These are phyloP conservation scores for Aspidiotus rigidus DNA, from an alignment of 2,888 invertebrate species.

Conservation along the genomic window DNA sequence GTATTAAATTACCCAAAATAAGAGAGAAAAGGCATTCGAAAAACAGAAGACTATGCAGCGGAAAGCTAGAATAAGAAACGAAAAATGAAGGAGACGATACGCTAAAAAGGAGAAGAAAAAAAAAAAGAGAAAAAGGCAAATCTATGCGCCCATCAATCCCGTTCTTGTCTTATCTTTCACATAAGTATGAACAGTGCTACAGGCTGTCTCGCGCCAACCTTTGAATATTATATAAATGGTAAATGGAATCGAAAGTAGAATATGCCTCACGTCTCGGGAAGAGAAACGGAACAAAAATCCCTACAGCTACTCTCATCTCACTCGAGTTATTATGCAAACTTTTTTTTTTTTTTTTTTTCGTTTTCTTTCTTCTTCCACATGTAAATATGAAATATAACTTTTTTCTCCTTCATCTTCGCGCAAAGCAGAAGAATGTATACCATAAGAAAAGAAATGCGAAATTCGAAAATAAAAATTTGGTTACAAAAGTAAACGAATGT, in stretches of 20 bases:
- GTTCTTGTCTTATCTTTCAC: constrained; percentile 4
- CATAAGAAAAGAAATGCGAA: constrained; percentile 9
- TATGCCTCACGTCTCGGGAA: constrained; percentile 23
- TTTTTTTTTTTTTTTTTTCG: constrained; percentile 12
- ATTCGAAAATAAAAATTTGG: constrained; percentile 28
- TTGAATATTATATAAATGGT: constrained; percentile 8
- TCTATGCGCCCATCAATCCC: constrained; percentile 4
- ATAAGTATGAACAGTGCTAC: constrained; percentile 1
- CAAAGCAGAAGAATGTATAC: too few species aligned
- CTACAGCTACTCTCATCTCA: constrained; percentile 30
- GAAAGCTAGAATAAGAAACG: too few species aligned
- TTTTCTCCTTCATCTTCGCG: constrained; percentile 1
- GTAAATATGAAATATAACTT: constrained; percentile 28
- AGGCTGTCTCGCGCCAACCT: constrained; percentile 4
- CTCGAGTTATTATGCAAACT: constrained; percentile 32
- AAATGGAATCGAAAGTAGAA: constrained; percentile 30
- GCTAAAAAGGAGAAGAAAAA: neutral
- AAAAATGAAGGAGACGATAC: too few species aligned
- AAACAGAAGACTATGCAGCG: too few species aligned
- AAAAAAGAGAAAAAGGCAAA: neutral
- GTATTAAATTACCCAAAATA: constrained; percentile 1
- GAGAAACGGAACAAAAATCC: constrained; percentile 22
- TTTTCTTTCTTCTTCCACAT: constrained; percentile 7
- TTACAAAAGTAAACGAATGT: constrained; percentile 28
- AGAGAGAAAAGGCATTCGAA: neutral